Base-by-base conservation (phyloP, 2,113 vertebrate genomes). In the Garra rufa region DNA sequence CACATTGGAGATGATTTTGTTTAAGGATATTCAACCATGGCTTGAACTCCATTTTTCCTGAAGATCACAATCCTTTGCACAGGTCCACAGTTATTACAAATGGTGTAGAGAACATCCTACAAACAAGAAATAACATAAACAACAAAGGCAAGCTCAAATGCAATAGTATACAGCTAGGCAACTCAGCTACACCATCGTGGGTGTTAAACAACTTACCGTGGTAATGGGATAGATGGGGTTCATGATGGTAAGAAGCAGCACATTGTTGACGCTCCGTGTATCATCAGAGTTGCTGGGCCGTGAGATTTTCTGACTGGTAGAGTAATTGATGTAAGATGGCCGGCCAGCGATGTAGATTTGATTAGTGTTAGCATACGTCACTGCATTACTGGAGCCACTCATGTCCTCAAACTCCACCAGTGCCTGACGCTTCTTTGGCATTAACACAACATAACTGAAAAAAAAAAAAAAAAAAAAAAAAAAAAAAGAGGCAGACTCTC, bases 11-110 rank as follows among this genome's bases (percentile, higher is more conserved):
- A 61, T 26, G 14, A 76, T 17, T 81, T 19, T 52, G 38, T 19
- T 50, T 85, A 95, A 98, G 97, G 97, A 98, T 99, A 99, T 98
- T 99, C 97, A 74, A 98, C 96, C 97, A 99, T 99, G 67, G 97
- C 96, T 89, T 99, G 97, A 15, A 99, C 97, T 0, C 97, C 97
- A 81, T 99, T 99, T 90, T 99, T 99, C 84, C 97, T 93, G 92
- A 99, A 99, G 91, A 98, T 98, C 67, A 98, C 97, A n/a, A 99
- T 98, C 87, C 97, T 94, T 91, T 99, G 97, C 7, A 99, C 97
- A 0, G 97, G 97, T 7, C 97, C 97, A 6, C 97, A 99, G 73
- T 98, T 97, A 88, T 99, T 98, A 89, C 97, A 98, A 89, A 99
- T 97, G 19, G 97, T 98, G 89, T 98, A 99, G 5, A 99, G 94